Evolutionary conservation across 1,140 invertebrate genomes (phyloP), one percentile per base, ranked within the genome.

Genomic region (Anoplolepis gracilipes): DNA sequence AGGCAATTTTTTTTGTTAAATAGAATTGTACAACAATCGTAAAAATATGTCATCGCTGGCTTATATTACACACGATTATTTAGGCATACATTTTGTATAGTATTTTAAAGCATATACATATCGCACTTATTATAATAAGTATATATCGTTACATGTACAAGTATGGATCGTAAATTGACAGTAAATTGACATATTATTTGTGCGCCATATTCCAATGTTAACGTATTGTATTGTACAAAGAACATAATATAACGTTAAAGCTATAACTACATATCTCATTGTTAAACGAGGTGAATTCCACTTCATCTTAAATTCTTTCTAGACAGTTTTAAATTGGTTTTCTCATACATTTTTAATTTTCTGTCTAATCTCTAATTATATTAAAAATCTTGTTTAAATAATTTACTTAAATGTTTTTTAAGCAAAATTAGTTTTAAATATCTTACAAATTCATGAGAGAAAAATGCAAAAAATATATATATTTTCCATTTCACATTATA

Each of bases 181-280:
- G 72, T 61, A 73, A 59, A 73, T 82, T 73, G 19, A 33, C 55
- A 73, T 73, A 82, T 72, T 72, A 59, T 73, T 82, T 82, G 36
- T 73, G 67, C 67, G 78, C 78, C 78, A 82, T 82, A 82, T 42
- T 82, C 67, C 53, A 59, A 82, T 82, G 78, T 82, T 82, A 82
- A 82, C 53, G 13, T 82, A 78, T 77, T 64, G 46, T 79, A 82
- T 73, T 82, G 78, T 82, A 82, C 67, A 82, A 73, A 82, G 78
- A 72, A 82, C 67, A 82, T 73, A 82, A 73, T 82, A 70, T 82
- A 82, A 82, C n/a, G 78, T 82, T 73, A 82, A 82, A 72, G 36
- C 25, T 72, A 46, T 42, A 82, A 36, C 1, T 30, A 36, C 11
- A 36, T 55, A 6, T 55, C 16, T 25, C 22, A 49, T 11, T 72